Conservation (phyloP, 2,888 invertebrate species). For the Drosophila leonis region DNA sequence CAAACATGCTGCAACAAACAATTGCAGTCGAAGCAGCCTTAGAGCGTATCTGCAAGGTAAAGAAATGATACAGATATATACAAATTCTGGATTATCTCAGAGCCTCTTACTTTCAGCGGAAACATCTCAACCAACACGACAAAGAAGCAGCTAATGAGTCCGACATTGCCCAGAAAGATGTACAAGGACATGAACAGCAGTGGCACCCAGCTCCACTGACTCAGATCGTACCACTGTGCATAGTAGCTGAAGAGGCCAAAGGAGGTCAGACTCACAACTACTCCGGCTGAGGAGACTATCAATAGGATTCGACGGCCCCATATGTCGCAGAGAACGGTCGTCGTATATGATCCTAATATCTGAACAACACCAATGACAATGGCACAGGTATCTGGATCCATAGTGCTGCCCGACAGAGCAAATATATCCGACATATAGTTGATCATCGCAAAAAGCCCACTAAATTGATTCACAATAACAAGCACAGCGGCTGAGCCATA, state of each 20-base stretch:
- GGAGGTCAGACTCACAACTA: conserved; percentile 68
- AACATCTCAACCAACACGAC: conserved; percentile 83
- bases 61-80: not conserved
- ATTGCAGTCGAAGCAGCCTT: conserved; percentile 72
- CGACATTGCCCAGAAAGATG: conserved; percentile 81
- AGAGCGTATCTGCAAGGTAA: conserved; percentile 73
- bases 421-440: conserved; percentile 84
- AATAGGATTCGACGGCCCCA: conserved; percentile 81
- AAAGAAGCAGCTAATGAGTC: conserved; percentile 81
- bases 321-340: conserved; percentile 79
- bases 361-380: conserved; percentile 82
- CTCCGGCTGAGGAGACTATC: conserved; percentile 74
- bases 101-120: conserved; percentile 77
- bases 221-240: conserved; percentile 50
- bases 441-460: conserved; percentile 80
- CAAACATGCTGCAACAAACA: conserved; percentile 65
- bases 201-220: conserved; percentile 78
- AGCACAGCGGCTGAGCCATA: conserved; percentile 68
- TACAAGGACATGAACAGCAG: conserved; percentile 78
- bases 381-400: conserved; percentile 80
- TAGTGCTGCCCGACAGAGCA: conserved; percentile 65
- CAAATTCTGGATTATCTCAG: not conserved
- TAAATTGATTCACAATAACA: conserved; percentile 77
- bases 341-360: conserved; percentile 77
- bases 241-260: conserved; percentile 77